Evolutionary conservation across 2,797 vertebrate genomes (phyloP), one percentile per base, ranked within the genome.

Genomic region (Luscinia megarhynchos): DNA sequence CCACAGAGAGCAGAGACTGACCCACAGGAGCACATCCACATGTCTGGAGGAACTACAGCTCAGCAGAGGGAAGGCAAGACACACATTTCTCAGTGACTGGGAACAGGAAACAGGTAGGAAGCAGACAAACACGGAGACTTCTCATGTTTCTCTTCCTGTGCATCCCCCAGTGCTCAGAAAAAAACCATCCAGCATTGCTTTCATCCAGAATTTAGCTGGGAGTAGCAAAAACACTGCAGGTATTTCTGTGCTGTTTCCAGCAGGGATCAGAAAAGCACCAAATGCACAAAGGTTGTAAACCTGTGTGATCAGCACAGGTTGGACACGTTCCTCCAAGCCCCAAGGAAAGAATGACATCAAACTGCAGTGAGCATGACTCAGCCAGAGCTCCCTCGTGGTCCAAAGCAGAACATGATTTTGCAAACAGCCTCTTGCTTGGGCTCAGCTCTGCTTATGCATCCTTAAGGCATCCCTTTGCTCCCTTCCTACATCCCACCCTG

Each of bases 71-170:
- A 81, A 84, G 61, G 46, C 24, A 87, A 83, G 84, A 79, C 82
- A 67, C 43, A 62, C 0, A 5, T 15, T 89, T 81, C 66, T 84
- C 62, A 29, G 76, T n/a, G 69, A 54, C 27, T 68, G 73, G 61
- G 41, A 30, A 74, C 72, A 91, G 41, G 43, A 75, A 85, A 64
- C 46, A n/a, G 64, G 48, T 22, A 89, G 48, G 61, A 91, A 77
- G 68, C 62, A 92, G 61, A 89, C 63, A 55, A 54, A 86, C 66
- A 81, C n/a, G 0, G 3, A 81, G 34, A 68, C 38, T 74, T 64
- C 30, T 85, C 76, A 77, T 32, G 50, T 85, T 91, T 95, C 88
- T 90, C 89, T 74, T 82, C 76, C 19, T 58, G 59, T 57, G 83
- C 48, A 54, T 26, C 63, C 20, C 20, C 55, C 53, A 38, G 36